Conservation (phyloP, 2,888 invertebrate genomes). For the Candidula unifasciata region DNA sequence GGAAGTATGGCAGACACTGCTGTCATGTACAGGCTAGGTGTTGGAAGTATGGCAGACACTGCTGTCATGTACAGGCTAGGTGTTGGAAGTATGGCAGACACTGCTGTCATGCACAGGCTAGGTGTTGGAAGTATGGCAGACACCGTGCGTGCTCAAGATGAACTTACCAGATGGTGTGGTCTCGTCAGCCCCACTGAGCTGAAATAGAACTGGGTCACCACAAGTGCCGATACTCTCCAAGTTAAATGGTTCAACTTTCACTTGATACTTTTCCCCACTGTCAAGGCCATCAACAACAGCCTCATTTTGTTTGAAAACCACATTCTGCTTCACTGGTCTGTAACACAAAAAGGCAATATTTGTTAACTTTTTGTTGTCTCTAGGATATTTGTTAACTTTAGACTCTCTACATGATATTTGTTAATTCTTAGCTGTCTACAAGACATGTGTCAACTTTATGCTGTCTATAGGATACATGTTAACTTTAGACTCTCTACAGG, state of each 20-base stretch:
- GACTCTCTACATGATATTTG: too few species aligned
- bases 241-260: constrained; percentile 31
- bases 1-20: too few species aligned
- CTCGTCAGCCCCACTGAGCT: background rate
- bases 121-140: too few species aligned
- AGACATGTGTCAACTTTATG: background rate
- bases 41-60: too few species aligned
- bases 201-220: constrained; percentile 28
- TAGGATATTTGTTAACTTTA: background rate
- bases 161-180: constrained; percentile 28
- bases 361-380: background rate
- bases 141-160: too few species aligned
- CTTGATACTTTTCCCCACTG: constrained; percentile 20
- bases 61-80: too few species aligned
- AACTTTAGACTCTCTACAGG: background rate
- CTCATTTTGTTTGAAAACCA: constrained; percentile 23
- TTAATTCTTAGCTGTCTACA: too few species aligned
- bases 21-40: too few species aligned
- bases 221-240: background rate
- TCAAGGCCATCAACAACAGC: constrained; percentile 25
- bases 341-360: background rate
- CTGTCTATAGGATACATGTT: background rate
- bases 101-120: too few species aligned
- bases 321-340: constrained; percentile 31
- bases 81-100: too few species aligned